Evolutionary conservation across 2,113 vertebrate species (phyloP), one percentile per base, ranked within the genome.

Genomic region (Neolamprologus tretocephalus): DNA sequence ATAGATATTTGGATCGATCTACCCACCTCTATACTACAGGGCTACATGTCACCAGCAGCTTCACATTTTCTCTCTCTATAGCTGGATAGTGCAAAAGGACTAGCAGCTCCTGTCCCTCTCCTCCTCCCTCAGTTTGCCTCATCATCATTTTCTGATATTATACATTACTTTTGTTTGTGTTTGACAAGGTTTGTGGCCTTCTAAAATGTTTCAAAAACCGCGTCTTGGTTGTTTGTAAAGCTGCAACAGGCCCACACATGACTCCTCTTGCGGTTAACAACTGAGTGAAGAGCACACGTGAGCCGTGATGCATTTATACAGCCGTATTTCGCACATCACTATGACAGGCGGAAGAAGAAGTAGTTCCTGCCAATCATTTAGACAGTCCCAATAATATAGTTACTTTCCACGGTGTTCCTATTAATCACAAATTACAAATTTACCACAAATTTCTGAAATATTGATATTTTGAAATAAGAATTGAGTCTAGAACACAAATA

Each of bases 121-220:
- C 17, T 3, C 31, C 31, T 5, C 17, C 58, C 6, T 35, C 31
- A 35, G 31, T 35, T 35, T 63, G 31, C 58, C 31, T 35, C 58
- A 5, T 63, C 3, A n/a, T 63, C 31, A 63, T 63, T 7, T 63
- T 63, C 9, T 63, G 17, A 61, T 63, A 19, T 63, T 63, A 3
- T 63, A 63, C 1, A 2, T 63, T 63, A 63, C 28, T 3, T 63
- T 35, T 63, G 9, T 35, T 57, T 57, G 54, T 57, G 23, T 57
- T 57, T 8, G 54, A 33, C 57, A 33, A 61, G 23, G 23, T 63
- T 63, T 63, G 28, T 63, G 28, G 28, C 58, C 16, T 63, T 33
- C 0, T 0, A 33, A 33, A 63, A 63, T 11, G 16, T 63, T 63
- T 63, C 28, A 61, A 61, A 61, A 0, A 61, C 28, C 9, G 3